Conservation (phyloP, 2,113 vertebrate species). For the Psittacula cyanocephala region DNA sequence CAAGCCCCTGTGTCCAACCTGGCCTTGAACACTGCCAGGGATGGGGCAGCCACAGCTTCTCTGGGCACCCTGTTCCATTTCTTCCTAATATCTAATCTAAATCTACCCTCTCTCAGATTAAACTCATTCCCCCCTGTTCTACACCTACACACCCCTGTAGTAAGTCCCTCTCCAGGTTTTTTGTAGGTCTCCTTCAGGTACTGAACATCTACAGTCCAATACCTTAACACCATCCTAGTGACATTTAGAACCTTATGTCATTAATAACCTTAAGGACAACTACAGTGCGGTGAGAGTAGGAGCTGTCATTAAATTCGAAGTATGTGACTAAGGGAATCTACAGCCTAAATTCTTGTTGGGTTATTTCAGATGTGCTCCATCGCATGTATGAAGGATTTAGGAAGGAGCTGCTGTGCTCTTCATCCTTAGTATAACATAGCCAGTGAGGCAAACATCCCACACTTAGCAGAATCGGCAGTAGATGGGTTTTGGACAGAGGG, state of each 20-base stretch:
- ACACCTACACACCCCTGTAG: background rate
- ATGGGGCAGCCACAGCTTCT: background rate
- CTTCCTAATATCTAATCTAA: background rate
- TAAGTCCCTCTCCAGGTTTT: background rate
- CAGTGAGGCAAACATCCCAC: fast-evolving
- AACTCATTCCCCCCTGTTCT: background rate
- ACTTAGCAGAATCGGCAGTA: background rate
- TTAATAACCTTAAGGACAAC: background rate
- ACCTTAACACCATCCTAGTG: background rate
- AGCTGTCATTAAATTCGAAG: background rate
- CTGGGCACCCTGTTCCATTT: background rate
- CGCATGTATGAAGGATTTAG: background rate
- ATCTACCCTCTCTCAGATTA: background rate
- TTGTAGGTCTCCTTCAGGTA: background rate
- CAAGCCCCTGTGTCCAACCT: background rate
- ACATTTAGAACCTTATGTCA: background rate
- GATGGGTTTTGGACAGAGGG: background rate
- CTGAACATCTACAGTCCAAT: background rate
- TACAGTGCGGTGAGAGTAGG: fast-evolving
- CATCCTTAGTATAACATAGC: background rate
- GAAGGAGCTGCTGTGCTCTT: background rate
- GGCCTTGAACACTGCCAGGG: background rate
- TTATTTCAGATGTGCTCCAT: background rate
- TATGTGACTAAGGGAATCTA: background rate
- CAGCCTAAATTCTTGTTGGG: background rate